Conservation (phyloP, 2,888 invertebrate genomes). For the Tineola bisselliella region DNA sequence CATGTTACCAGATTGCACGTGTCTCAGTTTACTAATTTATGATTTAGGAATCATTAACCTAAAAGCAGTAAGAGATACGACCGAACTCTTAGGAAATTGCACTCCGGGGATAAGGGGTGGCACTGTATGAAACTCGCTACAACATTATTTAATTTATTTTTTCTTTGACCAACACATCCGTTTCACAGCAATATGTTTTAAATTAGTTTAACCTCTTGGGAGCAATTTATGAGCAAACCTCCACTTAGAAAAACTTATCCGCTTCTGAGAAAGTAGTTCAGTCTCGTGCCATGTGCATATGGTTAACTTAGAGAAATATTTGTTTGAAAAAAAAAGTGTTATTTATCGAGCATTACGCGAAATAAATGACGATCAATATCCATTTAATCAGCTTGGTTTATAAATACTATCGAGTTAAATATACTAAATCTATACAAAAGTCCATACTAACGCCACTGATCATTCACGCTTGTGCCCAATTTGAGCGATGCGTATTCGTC, state of each 20-base stretch:
- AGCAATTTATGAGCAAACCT: not conserved
- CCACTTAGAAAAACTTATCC: not conserved
- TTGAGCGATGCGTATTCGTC: too few species aligned
- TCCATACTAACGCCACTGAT: too few species aligned
- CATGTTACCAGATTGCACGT: not conserved
- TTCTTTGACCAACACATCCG: conserved; percentile 14
- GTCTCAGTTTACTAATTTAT: conserved; percentile 10
- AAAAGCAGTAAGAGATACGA: conserved; percentile 37
- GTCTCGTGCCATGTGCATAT: conserved; percentile 8
- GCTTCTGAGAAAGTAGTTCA: not conserved
- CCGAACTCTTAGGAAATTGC: conserved; percentile 30
- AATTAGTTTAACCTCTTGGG: conserved; percentile 11
- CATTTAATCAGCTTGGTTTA: too few species aligned
- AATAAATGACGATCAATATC: not conserved
- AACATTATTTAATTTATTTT: conserved; percentile 13
- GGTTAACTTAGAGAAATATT: not conserved
- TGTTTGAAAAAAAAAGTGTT: not conserved
- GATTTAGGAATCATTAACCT: conserved; percentile 32
- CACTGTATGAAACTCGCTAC: not conserved
- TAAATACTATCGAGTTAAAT: too few species aligned
- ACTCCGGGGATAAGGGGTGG: conserved; percentile 24
- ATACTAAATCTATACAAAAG: too few species aligned
- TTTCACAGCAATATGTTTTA: conserved; percentile 5
- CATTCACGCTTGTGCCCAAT: too few species aligned
- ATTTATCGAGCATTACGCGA: not conserved